Conservation (phyloP, 2,797 vertebrate genomes). For the Manis crassicaudata region DNA sequence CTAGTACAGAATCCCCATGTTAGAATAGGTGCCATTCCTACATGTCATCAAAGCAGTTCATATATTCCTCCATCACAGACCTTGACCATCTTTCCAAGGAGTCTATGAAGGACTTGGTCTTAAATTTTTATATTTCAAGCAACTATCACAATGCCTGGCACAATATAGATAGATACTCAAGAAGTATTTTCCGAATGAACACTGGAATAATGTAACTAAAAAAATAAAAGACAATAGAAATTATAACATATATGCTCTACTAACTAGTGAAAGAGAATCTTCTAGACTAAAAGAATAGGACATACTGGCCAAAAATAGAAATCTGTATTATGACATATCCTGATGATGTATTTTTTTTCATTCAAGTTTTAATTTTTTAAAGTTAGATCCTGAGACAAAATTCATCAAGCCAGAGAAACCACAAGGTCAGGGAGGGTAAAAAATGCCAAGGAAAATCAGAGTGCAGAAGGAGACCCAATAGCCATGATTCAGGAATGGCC, state of each 20-base stretch:
- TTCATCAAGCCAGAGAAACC: conserved; percentile 50
- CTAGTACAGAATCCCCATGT: not conserved
- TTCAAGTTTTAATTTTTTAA: conserved; percentile 10
- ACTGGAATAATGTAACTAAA: not conserved
- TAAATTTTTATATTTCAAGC: not conserved
- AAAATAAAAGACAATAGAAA: not conserved
- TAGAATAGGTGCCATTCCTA: not conserved
- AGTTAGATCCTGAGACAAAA: conserved; percentile 50
- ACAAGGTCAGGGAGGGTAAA: not conserved
- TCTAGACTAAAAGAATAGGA: not conserved
- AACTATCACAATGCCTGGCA: not conserved
- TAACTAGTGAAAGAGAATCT: conserved; percentile 7
- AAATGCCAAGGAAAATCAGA: not conserved
- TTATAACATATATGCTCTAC: not conserved
- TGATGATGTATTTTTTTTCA: not conserved
- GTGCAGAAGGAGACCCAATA: not conserved
- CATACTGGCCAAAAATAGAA: not conserved
- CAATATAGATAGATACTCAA: not conserved
- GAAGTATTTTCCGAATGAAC: conserved; percentile 31
- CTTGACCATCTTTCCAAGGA: not conserved
- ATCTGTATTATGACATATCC: conserved; percentile 37
- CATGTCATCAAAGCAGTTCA: not conserved
- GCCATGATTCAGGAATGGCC: conserved; percentile 54
- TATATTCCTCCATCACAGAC: not conserved
- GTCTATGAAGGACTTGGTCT: not conserved